Evolutionary conservation across 2,113 vertebrate species (phyloP), one percentile per base, ranked within the genome.

Genomic region (Collichthys lucidus): DNA sequence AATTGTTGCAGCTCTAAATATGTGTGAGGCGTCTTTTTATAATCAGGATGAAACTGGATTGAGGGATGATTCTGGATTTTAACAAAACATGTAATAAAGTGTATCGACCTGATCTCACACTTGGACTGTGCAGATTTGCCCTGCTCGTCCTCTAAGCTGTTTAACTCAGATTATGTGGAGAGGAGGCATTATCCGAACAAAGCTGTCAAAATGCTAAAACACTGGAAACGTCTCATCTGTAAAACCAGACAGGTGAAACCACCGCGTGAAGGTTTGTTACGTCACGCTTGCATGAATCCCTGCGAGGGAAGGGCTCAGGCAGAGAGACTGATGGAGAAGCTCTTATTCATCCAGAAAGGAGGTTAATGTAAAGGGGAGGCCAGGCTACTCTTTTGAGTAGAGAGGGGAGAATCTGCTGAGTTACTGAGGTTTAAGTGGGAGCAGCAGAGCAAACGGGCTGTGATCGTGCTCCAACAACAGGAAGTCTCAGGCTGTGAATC

Each of bases 401-500:
- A 59, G 49, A 40, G 49, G 59, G 52, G 35, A 64, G 80, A 86
- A 80, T 78, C 40, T 61, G 64, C 55, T 19, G 50, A 31, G 15
- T 80, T 72, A 22, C 65, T 76, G 26, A 53, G 74, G 69, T 67
- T 90, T 52, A 86, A 82, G 64, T 59, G 52, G 77, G 74, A 84
- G 75, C 69, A 70, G 79, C 67, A 74, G 73, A 76, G 86, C 63
- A 71, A 87, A 73, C 66, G 16, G 77, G 70, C 84, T 88, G 77
- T 90, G 90, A 90, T 92, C 81, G n/a, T 5, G 9, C 61, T 87
- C 91, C 88, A 91, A 49, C 57, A 35, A 83, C 81, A 90, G 86
- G 87, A 91, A 89, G 85, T 88, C 64, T 69, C 87, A 75, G 84
- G 82, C 87, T 86, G 88, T 89, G 84, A 88, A 82, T 91, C 78